These are phyloP conservation scores for Cydia strobilella DNA, from an alignment of 1,140 invertebrate genomes.

Conservation along the genomic window DNA sequence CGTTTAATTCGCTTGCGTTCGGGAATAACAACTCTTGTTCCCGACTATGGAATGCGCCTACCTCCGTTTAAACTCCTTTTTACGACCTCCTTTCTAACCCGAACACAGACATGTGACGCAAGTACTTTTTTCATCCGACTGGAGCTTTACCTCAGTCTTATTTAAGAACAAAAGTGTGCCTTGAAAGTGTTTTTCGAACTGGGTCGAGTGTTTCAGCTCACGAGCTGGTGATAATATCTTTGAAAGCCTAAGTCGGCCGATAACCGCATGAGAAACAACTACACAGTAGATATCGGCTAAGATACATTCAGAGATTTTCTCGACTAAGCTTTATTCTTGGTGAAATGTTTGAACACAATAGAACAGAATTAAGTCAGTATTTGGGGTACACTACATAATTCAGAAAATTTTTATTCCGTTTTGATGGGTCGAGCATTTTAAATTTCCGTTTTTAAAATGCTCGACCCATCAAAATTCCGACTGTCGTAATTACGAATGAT, in stretches of 20 bases:
- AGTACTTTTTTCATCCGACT: slow-evolving; percentile 18
- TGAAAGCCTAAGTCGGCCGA: slow-evolving; percentile 18
- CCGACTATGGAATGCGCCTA: slow-evolving; percentile 5
- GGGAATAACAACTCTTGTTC: not conserved
- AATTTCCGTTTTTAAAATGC: too few species aligned
- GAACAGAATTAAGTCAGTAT: too few species aligned
- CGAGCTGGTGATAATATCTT: slow-evolving; percentile 28
- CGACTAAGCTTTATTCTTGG: not conserved
- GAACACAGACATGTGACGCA: slow-evolving; percentile 17
- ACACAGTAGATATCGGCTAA: not conserved
- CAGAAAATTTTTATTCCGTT: too few species aligned
- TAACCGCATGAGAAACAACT: slow-evolving; percentile 26
- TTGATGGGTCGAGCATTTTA: too few species aligned
- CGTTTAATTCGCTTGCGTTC: not conserved
- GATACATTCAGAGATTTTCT: not conserved
- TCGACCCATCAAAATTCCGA: too few species aligned
- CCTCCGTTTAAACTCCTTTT: slow-evolving; percentile 24
- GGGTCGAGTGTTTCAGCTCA: slow-evolving; percentile 28
- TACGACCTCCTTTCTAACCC: slow-evolving; percentile 24
- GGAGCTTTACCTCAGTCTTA: slow-evolving; percentile 17
- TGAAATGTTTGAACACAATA: too few species aligned
- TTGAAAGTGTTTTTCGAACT: slow-evolving; percentile 29
- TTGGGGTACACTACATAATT: too few species aligned
- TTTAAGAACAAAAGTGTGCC: slow-evolving; percentile 30
- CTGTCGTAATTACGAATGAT: too few species aligned